These are phyloP conservation scores for Homarus americanus DNA, from an alignment of 1,140 invertebrate genomes.

Conservation along the genomic window DNA sequence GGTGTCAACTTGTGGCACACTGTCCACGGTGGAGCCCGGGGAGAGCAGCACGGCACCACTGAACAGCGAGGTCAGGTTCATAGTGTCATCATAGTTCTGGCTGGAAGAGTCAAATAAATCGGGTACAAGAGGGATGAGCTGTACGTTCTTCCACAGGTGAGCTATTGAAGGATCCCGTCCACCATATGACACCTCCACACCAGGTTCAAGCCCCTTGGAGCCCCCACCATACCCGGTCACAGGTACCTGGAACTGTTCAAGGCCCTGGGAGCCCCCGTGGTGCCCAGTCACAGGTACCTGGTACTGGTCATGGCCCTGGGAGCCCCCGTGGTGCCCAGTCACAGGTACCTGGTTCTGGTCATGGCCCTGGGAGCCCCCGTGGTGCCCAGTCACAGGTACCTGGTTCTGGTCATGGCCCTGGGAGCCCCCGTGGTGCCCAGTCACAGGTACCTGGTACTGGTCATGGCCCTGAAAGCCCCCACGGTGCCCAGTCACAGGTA, in stretches of 20 bases:
- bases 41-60: conserved; percentile 54
- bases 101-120: conserved; percentile 55
- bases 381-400: no score
- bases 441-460: neutral
- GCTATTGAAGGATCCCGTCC: conserved; percentile 47
- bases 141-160: conserved; percentile 63
- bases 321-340: neutral
- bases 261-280: no score
- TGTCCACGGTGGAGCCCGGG: conserved; percentile 17
- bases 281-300: neutral
- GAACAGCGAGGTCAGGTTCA: conserved; percentile 61
- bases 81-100: conserved; percentile 15
- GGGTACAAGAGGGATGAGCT: conserved; percentile 61
- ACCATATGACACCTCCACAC: no score
- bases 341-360: neutral
- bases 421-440: neutral
- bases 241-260: neutral
- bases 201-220: no score
- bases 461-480: no score
- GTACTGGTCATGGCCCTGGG: neutral
- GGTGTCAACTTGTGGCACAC: neutral
- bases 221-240: neutral
- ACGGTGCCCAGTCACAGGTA: neutral
- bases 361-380: no score
- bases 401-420: neutral